phyloP scores from a whole-genome alignment of 2,797 vertebrate species.

The Dromococcyx pavoninus region DNA sequence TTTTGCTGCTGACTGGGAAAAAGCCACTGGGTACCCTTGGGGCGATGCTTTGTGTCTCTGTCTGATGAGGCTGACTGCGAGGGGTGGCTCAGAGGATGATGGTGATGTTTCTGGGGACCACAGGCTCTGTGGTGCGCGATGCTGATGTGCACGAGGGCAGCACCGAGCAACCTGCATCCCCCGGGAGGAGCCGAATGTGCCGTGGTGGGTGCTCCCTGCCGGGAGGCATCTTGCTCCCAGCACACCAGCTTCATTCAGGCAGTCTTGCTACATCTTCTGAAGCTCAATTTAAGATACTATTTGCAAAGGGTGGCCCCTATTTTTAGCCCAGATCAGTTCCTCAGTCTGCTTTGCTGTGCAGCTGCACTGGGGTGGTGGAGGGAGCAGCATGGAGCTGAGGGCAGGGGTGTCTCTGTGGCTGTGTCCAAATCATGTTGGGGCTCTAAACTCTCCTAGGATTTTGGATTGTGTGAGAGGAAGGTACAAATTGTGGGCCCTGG shows the following conservation, averaged over 20 bases:
- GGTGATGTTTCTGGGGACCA: accelerated
- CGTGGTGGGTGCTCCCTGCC: accelerated
- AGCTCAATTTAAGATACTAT: slow-evolving; percentile 18
- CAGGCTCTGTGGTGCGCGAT: accelerated
- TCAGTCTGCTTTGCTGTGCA: not conserved
- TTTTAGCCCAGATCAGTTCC: slow-evolving; percentile 1
- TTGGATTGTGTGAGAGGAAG: not conserved
- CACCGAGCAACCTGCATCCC: accelerated
- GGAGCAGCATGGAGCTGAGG: not conserved
- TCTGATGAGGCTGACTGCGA: not conserved
- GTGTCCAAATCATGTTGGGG: accelerated
- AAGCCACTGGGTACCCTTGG: not conserved
- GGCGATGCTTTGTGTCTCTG: accelerated
- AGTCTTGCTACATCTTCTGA: not conserved
- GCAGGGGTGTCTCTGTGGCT: not conserved
- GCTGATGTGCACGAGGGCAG: not conserved
- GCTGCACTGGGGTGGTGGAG: not conserved
- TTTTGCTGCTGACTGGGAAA: not conserved
- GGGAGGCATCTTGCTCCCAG: not conserved
- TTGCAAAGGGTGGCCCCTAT: not conserved
- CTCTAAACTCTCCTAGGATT: not conserved
- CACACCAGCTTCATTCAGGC: not conserved
- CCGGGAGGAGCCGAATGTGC: accelerated
- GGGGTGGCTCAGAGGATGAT: not conserved
- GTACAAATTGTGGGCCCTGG: not conserved